Evolutionary conservation across 2,797 vertebrate species (phyloP).

Genomic region (Sebastolobus altivelis): DNA sequence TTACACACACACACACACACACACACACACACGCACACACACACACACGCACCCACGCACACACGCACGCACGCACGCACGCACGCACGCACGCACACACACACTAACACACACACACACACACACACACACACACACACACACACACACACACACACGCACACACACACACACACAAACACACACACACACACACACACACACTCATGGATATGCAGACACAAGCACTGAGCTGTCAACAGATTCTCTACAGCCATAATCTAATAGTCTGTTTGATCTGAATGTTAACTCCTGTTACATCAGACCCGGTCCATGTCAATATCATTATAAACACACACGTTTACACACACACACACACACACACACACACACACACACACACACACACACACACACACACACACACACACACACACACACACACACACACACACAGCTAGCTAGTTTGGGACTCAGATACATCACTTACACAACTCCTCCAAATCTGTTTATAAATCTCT

Average conservation of each 20-base stretch:
- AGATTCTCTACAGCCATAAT: constrained; percentile 42
- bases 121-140: not conserved
- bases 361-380: constrained; percentile 6
- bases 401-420: not conserved
- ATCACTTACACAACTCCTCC: not conserved
- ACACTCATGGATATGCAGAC: not conserved
- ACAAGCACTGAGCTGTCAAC: not conserved
- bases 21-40: constrained; percentile 1
- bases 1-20: not conserved
- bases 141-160: not conserved
- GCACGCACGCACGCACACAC: no score
- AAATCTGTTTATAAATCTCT: constrained; percentile 3
- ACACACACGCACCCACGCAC: not conserved
- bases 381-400: not conserved
- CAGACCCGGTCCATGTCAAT: constrained; percentile 40
- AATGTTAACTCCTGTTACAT: constrained; percentile 59
- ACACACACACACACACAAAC: constrained; percentile 1
- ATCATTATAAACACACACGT: constrained; percentile 18
- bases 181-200: constrained; percentile 3
- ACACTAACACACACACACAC: not conserved
- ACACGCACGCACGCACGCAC: no score
- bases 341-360: not conserved
- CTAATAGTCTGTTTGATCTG: constrained; percentile 64
- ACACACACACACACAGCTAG: not conserved
- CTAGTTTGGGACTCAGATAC: not conserved